Evolutionary conservation across 2,888 invertebrate species (phyloP).

Genomic region (Yponomeuta sedellus): DNA sequence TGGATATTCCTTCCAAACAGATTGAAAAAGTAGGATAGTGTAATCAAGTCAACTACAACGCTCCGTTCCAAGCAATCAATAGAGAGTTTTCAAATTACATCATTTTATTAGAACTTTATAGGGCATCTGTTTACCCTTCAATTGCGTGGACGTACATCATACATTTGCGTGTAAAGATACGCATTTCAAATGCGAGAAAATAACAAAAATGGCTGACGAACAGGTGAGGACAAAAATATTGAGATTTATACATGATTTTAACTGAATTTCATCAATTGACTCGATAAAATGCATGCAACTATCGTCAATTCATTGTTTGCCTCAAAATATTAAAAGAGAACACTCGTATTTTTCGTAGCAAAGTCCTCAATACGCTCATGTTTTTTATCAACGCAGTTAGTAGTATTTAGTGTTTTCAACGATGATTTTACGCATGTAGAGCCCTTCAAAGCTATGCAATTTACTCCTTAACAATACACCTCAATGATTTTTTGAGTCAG

Average conservation of each 20-base stretch:
- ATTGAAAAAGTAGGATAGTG: no score
- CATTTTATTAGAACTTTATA: no score
- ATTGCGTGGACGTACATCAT: not conserved
- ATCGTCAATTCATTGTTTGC: not conserved
- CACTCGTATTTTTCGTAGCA: constrained; percentile 18
- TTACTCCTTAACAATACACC: not conserved
- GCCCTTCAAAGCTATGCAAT: not conserved
- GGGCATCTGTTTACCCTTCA: no score
- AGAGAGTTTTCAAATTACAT: no score
- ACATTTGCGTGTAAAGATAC: constrained; percentile 6
- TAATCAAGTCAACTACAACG: no score
- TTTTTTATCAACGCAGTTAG: not conserved
- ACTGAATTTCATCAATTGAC: constrained; percentile 40
- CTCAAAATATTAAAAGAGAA: not conserved
- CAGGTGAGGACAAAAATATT: constrained; percentile 81
- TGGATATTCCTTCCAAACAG: no score
- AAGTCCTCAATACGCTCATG: constrained; percentile 15
- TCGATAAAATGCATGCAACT: not conserved
- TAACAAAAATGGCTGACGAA: constrained; percentile 86
- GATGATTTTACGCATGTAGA: not conserved
- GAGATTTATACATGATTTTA: constrained; percentile 49
- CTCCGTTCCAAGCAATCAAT: no score
- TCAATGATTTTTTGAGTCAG: not conserved
- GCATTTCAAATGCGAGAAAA: constrained; percentile 63
- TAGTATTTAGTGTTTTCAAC: not conserved